Percentiles rank a stretch among this genome's conserved stretches.
Conservation (phyloP, 2,113 vertebrate genomes). For the Eretmochelys imbricata region DNA sequence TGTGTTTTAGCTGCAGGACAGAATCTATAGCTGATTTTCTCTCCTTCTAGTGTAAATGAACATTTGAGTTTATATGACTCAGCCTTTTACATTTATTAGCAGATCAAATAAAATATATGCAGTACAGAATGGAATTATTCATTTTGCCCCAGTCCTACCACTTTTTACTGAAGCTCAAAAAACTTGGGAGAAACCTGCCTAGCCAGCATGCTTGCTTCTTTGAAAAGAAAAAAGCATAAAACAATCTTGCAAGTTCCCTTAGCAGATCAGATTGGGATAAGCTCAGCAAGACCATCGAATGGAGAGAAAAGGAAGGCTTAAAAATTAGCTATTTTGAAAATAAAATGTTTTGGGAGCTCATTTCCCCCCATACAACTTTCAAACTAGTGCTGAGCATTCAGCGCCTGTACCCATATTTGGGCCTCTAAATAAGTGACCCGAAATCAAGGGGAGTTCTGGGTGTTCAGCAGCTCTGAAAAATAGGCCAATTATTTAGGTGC, state of each 20-base stretch:
- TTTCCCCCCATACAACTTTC: background rate
- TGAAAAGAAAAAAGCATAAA: background rate
- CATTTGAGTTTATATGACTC: slow-evolving; percentile 46
- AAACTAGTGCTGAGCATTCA: slow-evolving; percentile 17
- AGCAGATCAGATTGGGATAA: background rate
- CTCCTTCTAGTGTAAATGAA: slow-evolving; percentile 27
- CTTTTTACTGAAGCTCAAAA: slow-evolving; percentile 47
- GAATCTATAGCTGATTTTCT: slow-evolving; percentile 39
- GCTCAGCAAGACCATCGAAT: background rate
- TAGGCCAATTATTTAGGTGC: slow-evolving; percentile 16
- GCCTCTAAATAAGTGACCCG: background rate
- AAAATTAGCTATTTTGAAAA: background rate
- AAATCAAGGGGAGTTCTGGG: slow-evolving; percentile 15
- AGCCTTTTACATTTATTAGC: slow-evolving; percentile 62
- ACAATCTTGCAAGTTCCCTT: background rate
- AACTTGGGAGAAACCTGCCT: slow-evolving; percentile 13
- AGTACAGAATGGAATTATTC: background rate
- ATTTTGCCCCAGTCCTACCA: background rate
- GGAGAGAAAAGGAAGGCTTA: background rate
- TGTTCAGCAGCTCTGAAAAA: slow-evolving; percentile 28
- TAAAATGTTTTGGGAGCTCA: background rate
- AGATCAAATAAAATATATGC: slow-evolving; percentile 52
- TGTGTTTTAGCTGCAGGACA: slow-evolving; percentile 4
- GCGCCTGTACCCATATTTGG: background rate
- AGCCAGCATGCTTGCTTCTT: background rate